phyloP scores from a whole-genome alignment of 2,888 invertebrate species.

The Cistogaster globosa region DNA sequence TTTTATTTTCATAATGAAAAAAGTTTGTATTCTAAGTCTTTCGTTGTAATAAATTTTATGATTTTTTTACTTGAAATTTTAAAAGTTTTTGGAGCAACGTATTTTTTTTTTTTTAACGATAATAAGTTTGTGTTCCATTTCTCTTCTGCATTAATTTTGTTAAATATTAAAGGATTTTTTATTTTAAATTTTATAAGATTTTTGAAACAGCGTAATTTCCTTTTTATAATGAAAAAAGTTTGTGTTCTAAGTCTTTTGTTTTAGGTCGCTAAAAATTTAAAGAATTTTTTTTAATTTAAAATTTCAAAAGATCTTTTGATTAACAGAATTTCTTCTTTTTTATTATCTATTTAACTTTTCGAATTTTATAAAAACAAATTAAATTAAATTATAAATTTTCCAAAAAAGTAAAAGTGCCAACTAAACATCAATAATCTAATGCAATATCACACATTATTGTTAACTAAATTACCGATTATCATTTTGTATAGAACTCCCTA shows the following conservation, averaged over 20 bases:
- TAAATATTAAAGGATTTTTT: no score
- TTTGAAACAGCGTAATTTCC: no score
- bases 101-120: no score
- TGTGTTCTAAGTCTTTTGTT: constrained; percentile 10
- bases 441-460: constrained; percentile 68
- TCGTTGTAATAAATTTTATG: no score
- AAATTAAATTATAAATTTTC: neutral
- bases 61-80: no score
- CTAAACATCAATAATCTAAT: constrained; percentile 61
- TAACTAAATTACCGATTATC: constrained; percentile 67
- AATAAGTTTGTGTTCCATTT: no score
- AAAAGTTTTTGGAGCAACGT: no score
- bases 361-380: neutral
- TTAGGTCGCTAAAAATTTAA: neutral
- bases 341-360: neutral
- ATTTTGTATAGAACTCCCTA: constrained; percentile 45
- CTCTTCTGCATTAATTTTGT: no score
- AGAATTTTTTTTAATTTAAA: neutral
- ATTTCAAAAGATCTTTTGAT: no score
- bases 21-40: no score
- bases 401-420: constrained; percentile 50
- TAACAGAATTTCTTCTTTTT: neutral
- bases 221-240: neutral
- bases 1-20: no score
- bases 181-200: no score